A percentile compares a stretch with the other conserved stretches of the same genome.
Evolutionary conservation across 2,113 vertebrate genomes (phyloP).

Genomic region (Tyto alba): DNA sequence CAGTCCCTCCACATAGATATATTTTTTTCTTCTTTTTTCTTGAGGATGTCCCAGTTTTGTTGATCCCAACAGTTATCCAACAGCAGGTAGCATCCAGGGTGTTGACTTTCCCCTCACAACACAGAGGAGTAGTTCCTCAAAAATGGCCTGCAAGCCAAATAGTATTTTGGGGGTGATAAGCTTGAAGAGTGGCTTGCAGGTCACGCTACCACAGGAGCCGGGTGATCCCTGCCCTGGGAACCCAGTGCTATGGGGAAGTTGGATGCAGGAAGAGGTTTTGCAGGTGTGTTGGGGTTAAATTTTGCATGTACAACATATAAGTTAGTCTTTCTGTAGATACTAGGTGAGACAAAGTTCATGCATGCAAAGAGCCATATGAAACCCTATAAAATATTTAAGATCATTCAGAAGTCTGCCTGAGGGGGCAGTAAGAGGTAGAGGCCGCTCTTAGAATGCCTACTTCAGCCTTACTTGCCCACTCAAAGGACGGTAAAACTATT

Average conservation of each 20-base stretch:
- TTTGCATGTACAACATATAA: not conserved
- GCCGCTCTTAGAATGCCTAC: not conserved
- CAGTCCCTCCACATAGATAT: not conserved
- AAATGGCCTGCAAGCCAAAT: not conserved
- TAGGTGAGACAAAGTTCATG: not conserved
- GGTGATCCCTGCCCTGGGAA: rapidly evolving
- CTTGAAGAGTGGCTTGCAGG: not conserved
- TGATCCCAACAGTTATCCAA: not conserved
- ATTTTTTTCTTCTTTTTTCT: not conserved
- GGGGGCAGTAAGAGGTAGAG: not conserved
- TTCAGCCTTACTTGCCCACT: not conserved
- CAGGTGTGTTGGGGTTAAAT: not conserved
- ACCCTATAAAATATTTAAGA: not conserved
- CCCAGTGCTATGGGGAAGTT: rapidly evolving
- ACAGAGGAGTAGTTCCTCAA: not conserved
- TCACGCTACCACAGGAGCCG: not conserved
- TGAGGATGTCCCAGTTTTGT: not conserved
- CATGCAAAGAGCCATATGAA: not conserved
- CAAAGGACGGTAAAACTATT: not conserved
- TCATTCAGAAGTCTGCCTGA: not conserved
- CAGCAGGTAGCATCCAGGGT: not conserved
- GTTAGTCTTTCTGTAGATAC: not conserved
- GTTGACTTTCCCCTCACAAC: not conserved
- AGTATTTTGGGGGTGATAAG: not conserved
- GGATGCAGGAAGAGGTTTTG: not conserved